Conservation (phyloP, 2,113 vertebrate species). For the Turnix velox region DNA sequence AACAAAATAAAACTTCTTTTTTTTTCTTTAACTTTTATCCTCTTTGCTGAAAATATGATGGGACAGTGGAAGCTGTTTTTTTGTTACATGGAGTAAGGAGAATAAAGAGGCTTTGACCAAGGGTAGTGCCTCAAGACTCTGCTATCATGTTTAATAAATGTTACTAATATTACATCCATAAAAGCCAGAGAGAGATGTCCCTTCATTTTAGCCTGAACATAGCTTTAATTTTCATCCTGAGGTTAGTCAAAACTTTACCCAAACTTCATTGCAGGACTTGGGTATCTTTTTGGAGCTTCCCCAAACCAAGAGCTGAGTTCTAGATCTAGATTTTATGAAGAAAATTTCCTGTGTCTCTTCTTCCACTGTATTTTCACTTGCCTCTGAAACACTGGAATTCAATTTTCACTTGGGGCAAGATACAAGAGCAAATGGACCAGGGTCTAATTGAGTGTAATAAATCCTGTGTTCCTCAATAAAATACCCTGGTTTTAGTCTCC, state of each 20-base stretch:
- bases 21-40: not conserved
- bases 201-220: not conserved
- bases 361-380: not conserved
- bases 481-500: not conserved
- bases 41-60: not conserved
- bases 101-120: not conserved
- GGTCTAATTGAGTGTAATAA: constrained; percentile 38
- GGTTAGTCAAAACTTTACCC: not conserved
- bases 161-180: not conserved
- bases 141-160: not conserved
- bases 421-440: not conserved
- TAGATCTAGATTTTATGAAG: not conserved
- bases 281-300: not conserved
- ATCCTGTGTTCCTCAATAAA: constrained; percentile 37
- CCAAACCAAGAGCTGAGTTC: not conserved
- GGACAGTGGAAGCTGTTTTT: not conserved
- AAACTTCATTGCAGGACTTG: not conserved
- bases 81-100: not conserved
- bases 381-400: constrained; percentile 22
- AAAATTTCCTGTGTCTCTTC: not conserved
- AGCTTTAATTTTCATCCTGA: not conserved
- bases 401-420: not conserved
- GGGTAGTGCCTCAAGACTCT: not conserved
- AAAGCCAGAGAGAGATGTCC: not conserved
- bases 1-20: not conserved